These are phyloP conservation scores for Ctenomys sociabilis DNA, from an alignment of 2,113 vertebrate genomes.

Conservation along the genomic window DNA sequence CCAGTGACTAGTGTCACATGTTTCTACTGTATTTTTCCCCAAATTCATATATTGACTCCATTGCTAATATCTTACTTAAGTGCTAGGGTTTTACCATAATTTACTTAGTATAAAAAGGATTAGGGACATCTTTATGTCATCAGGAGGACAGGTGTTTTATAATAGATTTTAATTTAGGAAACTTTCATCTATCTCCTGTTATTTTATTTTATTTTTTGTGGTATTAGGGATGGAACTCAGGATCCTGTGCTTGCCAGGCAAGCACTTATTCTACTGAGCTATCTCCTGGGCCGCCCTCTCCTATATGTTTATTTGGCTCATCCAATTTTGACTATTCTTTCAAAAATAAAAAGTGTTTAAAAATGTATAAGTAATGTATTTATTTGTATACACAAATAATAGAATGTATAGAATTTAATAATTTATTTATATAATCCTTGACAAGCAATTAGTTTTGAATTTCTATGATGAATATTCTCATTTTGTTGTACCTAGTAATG, in stretches of 20 bases:
- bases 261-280: too few relatives aligned
- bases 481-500: not conserved
- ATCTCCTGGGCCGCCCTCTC: too few relatives aligned
- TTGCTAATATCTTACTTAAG: not conserved
- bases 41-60: not conserved
- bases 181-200: not conserved
- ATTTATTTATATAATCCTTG: not conserved
- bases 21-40: not conserved
- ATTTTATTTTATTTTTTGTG: too few relatives aligned
- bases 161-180: not conserved
- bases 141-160: not conserved
- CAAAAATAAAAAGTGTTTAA: conserved; percentile 29
- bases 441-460: conserved; percentile 12
- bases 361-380: conserved; percentile 4
- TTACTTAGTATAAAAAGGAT: not conserved
- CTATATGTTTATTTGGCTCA: too few relatives aligned
- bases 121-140: not conserved
- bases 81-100: not conserved
- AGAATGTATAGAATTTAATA: not conserved
- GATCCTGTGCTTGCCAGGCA: too few relatives aligned
- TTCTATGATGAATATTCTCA: not conserved
- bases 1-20: not conserved
- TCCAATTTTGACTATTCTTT: not conserved
- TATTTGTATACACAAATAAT: not conserved
- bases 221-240: too few relatives aligned